A percentile compares a stretch with the other conserved stretches of the same genome.
Conservation (phyloP, 2,797 vertebrate species). For the Microctenopoma lineatum region DNA sequence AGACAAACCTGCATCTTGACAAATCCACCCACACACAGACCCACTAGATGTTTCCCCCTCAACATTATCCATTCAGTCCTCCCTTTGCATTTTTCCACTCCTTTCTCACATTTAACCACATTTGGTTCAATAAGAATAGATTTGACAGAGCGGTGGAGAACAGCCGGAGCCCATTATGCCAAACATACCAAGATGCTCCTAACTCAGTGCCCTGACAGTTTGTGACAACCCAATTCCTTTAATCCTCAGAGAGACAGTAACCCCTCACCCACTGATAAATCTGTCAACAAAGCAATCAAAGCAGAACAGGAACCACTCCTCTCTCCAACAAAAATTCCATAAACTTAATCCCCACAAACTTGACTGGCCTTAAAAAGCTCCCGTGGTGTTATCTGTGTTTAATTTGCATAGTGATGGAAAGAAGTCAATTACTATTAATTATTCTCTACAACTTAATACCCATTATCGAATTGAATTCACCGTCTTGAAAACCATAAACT, state of each 20-base stretch:
- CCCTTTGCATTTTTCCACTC: conserved; percentile 1
- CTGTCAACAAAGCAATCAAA: conserved; percentile 79
- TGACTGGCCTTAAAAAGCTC: conserved; percentile 78
- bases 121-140: conserved; percentile 42
- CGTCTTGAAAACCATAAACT: conserved; percentile 85
- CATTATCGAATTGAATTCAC: conserved; percentile 84
- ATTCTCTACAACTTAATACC: conserved; percentile 85
- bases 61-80: conserved; percentile 43
- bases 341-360: conserved; percentile 79
- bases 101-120: conserved; percentile 41
- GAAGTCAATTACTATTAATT: conserved; percentile 86
- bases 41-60: conserved; percentile 44
- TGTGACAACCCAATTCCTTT: conserved; percentile 79
- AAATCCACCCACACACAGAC: conserved; percentile 39
- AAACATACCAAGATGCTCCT: conserved; percentile 65
- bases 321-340: conserved; percentile 61
- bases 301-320: conserved; percentile 69
- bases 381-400: conserved; percentile 79
- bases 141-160: conserved; percentile 45
- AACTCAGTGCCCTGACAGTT: conserved; percentile 70
- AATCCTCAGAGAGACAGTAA: conserved; percentile 75
- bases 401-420: conserved; percentile 84
- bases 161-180: conserved; percentile 70
- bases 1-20: conserved; percentile 53
- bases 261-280: conserved; percentile 72